Percentiles rank a stretch among this genome's conserved stretches.
phyloP scores from a whole-genome alignment of 1,140 invertebrate genomes.

The Aphelenchoides besseyi region DNA sequence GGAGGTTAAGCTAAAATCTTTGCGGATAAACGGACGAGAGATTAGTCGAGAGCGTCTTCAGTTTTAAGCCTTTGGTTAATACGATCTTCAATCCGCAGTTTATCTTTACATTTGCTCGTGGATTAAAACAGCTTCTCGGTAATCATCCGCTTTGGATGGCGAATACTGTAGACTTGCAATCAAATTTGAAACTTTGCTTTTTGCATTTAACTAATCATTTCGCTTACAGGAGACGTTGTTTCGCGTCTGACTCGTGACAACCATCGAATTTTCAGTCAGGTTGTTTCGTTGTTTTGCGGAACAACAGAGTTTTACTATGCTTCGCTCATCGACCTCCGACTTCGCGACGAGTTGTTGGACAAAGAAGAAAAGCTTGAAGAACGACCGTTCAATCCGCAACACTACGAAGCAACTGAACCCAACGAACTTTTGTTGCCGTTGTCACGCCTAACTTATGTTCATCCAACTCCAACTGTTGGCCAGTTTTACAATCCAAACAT shows the following conservation, averaged over 20 bases:
- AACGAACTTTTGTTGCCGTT: neutral
- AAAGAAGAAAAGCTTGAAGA: neutral
- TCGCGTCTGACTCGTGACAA: neutral
- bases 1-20: neutral
- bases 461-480: neutral
- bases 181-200: no score
- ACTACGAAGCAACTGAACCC: neutral
- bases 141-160: no score
- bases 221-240: neutral
- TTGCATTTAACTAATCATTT: no score
- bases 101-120: neutral
- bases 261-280: neutral
- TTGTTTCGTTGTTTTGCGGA: neutral
- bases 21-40: neutral
- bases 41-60: neutral
- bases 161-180: no score
- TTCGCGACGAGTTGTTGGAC: neutral
- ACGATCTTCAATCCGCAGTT: neutral
- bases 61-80: neutral
- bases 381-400: neutral
- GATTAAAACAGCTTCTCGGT: neutral
- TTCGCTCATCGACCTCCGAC: neutral
- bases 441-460: neutral
- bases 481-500: neutral
- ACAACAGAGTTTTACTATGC: neutral